These are phyloP conservation scores for Clostera curtula DNA, from an alignment of 2,888 invertebrate genomes.

Conservation along the genomic window DNA sequence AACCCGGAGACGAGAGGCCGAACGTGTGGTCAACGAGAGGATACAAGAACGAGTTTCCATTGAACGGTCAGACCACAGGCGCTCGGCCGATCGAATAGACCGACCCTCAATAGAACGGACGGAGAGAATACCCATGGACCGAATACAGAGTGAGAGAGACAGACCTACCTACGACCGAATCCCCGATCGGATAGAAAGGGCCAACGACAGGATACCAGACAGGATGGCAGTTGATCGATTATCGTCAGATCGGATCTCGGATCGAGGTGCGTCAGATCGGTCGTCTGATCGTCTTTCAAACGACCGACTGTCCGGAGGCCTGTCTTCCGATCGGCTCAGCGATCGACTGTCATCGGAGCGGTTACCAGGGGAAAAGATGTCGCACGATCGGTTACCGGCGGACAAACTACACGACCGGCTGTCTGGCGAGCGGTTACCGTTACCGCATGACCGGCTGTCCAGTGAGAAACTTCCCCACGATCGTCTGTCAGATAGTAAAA, in stretches of 20 bases:
- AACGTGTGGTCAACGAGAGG: constrained; percentile 29
- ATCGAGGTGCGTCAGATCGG: constrained; percentile 25
- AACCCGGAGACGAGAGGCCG: constrained; percentile 23
- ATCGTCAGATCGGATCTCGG: constrained; percentile 32
- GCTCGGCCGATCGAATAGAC: constrained; percentile 36
- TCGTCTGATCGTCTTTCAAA: constrained; percentile 21
- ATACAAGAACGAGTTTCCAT: constrained; percentile 32
- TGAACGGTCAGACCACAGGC: constrained; percentile 35
- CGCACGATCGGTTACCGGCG: constrained; percentile 30
- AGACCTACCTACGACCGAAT: constrained; percentile 11
- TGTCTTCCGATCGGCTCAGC: constrained; percentile 30
- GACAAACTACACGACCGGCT: constrained; percentile 18
- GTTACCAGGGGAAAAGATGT: constrained; percentile 28
- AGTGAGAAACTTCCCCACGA: constrained; percentile 19
- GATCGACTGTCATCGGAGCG: constrained; percentile 27
- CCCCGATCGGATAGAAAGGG: constrained; percentile 23
- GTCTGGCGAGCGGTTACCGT: too few relatives aligned
- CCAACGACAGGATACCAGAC: too few relatives aligned
- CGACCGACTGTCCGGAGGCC: constrained; percentile 27
- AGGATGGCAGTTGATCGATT: too few relatives aligned
- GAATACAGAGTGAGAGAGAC: constrained; percentile 21
- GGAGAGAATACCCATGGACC: constrained; percentile 21
- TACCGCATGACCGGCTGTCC: constrained; percentile 10
- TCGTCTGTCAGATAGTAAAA: constrained; percentile 18
- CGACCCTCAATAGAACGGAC: constrained; percentile 26